phyloP scores from a whole-genome alignment of 1,140 invertebrate species.

The Onthophagus taurus region DNA sequence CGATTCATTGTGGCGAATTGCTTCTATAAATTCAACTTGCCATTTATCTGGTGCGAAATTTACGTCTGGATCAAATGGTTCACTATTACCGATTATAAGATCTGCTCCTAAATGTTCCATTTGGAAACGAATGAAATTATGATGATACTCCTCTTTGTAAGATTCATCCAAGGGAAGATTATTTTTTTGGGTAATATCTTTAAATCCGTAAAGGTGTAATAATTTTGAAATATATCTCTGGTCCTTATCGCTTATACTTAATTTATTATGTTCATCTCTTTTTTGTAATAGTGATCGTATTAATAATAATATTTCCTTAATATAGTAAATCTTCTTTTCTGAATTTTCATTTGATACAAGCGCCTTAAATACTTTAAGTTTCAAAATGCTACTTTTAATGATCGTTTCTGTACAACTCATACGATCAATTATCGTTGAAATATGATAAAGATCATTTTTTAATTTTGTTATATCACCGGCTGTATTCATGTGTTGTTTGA shows the following conservation, averaged over 20 bases:
- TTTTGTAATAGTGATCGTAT: slow-evolving; percentile 3
- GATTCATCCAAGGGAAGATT: slow-evolving; percentile 7
- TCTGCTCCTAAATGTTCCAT: slow-evolving; percentile 19
- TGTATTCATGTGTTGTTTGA: neutral
- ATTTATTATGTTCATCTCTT: neutral
- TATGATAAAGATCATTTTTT: too few species aligned
- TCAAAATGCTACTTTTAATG: slow-evolving; percentile 2
- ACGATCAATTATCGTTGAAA: neutral
- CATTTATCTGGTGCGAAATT: slow-evolving; percentile 23
- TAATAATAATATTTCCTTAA: slow-evolving; percentile 10
- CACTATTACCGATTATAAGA: slow-evolving; percentile 10
- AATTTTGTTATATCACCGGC: neutral
- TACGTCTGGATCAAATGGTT: slow-evolving; percentile 15
- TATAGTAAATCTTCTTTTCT: neutral
- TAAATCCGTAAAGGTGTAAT: slow-evolving; percentile 15
- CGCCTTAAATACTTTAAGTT: neutral
- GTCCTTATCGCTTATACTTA: slow-evolving; percentile 3
- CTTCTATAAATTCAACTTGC: slow-evolving; percentile 20
- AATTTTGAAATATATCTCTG: slow-evolving; percentile 7
- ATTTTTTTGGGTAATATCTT: slow-evolving; percentile 14
- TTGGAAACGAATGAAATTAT: slow-evolving; percentile 18
- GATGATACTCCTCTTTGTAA: neutral
- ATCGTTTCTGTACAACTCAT: neutral
- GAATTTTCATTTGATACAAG: neutral
- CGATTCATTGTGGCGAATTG: slow-evolving; percentile 20